phyloP scores from a whole-genome alignment of 2,888 invertebrate species.

The Athalia rosae region DNA sequence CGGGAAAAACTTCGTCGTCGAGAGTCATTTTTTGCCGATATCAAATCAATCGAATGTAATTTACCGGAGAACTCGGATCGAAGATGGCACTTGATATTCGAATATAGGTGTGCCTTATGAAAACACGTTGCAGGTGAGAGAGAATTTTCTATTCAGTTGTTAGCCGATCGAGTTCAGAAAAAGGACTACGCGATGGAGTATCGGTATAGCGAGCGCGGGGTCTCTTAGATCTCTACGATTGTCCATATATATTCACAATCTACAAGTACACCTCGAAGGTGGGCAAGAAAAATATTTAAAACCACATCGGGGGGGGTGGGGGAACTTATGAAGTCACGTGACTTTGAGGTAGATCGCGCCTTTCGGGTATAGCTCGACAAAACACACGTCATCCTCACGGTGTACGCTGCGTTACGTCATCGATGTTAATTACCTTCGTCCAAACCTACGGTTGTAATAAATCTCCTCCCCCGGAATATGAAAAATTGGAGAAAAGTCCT shows the following conservation, averaged over 20 bases:
- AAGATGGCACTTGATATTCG: not conserved
- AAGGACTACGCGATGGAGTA: slow-evolving; percentile 24
- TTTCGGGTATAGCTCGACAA: not conserved
- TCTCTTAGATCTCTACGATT: not conserved
- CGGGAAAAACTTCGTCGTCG: slow-evolving; percentile 66
- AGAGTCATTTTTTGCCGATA: slow-evolving; percentile 51
- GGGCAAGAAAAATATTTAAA: slow-evolving; percentile 5
- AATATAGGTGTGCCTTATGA: not conserved
- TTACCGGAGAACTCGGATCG: too few species aligned
- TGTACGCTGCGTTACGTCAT: not conserved
- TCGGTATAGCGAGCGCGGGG: slow-evolving; percentile 8
- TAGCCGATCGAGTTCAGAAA: slow-evolving; percentile 25
- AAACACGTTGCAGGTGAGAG: not conserved
- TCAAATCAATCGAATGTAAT: too few species aligned
- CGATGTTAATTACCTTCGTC: too few species aligned
- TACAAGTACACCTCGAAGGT: slow-evolving; percentile 20
- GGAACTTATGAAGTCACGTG: slow-evolving; percentile 20
- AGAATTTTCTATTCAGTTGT: not conserved
- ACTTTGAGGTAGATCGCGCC: slow-evolving; percentile 12
- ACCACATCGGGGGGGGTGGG: not conserved
- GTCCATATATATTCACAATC: slow-evolving; percentile 3
- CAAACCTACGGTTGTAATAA: too few species aligned
- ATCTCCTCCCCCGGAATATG: too few species aligned
- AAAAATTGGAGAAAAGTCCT: too few species aligned
- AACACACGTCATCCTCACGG: not conserved